Conservation (phyloP, 2,113 vertebrate species). For the Todiramphus chloris region DNA sequence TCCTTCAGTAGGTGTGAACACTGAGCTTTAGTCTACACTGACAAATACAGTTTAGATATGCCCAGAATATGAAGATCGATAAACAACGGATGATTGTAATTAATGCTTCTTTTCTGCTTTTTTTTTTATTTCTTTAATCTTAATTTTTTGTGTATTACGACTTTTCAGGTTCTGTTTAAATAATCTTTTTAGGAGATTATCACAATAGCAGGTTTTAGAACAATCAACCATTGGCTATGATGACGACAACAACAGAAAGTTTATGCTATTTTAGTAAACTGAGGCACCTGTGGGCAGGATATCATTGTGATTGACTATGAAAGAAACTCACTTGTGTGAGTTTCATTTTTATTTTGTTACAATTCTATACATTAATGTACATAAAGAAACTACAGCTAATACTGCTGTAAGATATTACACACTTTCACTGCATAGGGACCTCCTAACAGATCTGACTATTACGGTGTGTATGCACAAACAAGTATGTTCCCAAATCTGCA, state of each 20-base stretch:
- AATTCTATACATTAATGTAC: background rate
- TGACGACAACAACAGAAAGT: background rate
- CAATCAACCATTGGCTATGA: background rate
- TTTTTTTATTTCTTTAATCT: background rate
- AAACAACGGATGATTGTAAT: background rate
- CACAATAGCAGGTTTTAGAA: background rate
- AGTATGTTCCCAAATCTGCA: background rate
- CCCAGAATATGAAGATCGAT: background rate
- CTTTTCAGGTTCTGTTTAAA: background rate
- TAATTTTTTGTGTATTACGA: background rate
- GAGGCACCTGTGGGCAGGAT: background rate
- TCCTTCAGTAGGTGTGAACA: background rate
- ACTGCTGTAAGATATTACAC: background rate
- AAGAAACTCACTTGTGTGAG: background rate
- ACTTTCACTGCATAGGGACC: background rate
- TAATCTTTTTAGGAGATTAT: background rate
- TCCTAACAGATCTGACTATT: background rate
- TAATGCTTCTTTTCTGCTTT: accelerated
- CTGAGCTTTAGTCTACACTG: background rate
- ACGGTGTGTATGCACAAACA: background rate
- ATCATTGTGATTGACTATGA: background rate
- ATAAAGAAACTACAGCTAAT: background rate
- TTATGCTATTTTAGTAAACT: background rate
- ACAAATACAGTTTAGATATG: background rate
- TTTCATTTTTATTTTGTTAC: background rate